Percentiles rank a stretch among this genome's conserved stretches.
Conservation (phyloP, 1,140 invertebrate genomes). For the Drosophila tropicalis region DNA sequence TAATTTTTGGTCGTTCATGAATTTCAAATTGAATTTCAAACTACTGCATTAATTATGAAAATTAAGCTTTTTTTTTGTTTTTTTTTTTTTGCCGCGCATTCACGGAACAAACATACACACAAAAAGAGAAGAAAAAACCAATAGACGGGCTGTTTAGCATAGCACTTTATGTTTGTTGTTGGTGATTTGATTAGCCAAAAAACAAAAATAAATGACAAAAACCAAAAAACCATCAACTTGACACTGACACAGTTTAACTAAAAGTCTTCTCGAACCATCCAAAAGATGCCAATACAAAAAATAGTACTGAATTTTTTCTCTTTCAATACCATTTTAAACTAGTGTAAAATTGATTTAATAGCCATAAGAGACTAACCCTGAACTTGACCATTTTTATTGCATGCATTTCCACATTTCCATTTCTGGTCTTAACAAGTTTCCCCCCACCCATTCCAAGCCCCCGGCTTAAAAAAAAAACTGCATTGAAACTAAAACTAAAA, state of each 20-base stretch:
- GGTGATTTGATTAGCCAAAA: conserved; percentile 29
- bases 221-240: conserved; percentile 30
- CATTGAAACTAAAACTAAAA: conserved; percentile 10
- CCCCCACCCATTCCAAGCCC: not conserved
- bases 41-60: conserved; percentile 57
- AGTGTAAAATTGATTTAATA: not conserved
- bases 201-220: conserved; percentile 21
- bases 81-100: conserved; percentile 14
- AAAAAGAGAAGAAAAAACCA: conserved; percentile 7
- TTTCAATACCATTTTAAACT: not conserved
- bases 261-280: conserved; percentile 49
- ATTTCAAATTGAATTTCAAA: conserved; percentile 22
- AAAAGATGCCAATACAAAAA: conserved; percentile 21
- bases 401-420: conserved; percentile 10
- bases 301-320: not conserved
- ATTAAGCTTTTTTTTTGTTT: conserved; percentile 11
- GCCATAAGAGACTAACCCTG: conserved; percentile 37
- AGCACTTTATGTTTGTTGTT: conserved; percentile 62
- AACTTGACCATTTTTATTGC: conserved; percentile 52
- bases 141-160: conserved; percentile 52
- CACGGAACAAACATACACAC: conserved; percentile 46
- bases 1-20: conserved; percentile 6
- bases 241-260: conserved; percentile 59
- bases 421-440: conserved; percentile 2
- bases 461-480: no score